A percentile compares a stretch with the other conserved stretches of the same genome.
Conservation (phyloP, 2,113 vertebrate species). For the Onychorhynchus coronatus region DNA sequence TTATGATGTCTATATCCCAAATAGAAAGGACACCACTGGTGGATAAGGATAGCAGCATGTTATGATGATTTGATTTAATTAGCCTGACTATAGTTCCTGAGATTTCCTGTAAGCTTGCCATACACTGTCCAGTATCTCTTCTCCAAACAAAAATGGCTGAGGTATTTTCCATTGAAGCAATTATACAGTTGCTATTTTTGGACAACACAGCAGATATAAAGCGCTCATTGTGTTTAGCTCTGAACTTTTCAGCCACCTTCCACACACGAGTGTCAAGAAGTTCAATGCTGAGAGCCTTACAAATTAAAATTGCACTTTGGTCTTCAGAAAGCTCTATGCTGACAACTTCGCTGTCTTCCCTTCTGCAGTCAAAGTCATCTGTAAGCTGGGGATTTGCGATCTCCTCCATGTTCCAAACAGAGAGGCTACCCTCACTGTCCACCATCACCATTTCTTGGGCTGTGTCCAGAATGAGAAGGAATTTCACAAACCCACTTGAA, state of each 20-base stretch:
- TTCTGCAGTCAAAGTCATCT: conserved; percentile 95
- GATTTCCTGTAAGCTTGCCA: conserved; percentile 97
- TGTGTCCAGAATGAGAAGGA: conserved; percentile 91
- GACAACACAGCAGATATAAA: conserved; percentile 94
- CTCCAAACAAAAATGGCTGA: conserved; percentile 98
- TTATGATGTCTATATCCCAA: conserved; percentile 99
- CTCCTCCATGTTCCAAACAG: conserved; percentile 96
- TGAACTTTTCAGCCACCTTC: conserved; percentile 97
- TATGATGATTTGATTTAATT: conserved; percentile 95
- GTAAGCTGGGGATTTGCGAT: conserved; percentile 89
- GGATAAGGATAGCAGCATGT: conserved; percentile 92
- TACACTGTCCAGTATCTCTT: conserved; percentile 95
- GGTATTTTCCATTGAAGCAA: conserved; percentile 98
- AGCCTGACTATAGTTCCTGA: conserved; percentile 96
- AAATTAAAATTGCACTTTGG: conserved; percentile 94
- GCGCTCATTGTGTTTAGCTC: conserved; percentile 91
- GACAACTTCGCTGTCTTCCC: conserved; percentile 92
- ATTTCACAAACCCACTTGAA: conserved; percentile 96
- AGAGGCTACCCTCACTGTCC: conserved; percentile 94
- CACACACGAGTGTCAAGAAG: conserved; percentile 91
- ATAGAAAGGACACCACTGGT: conserved; percentile 95
- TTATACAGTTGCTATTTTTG: conserved; percentile 94
- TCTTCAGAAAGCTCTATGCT: conserved; percentile 95
- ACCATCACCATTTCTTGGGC: conserved; percentile 97
- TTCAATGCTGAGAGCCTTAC: conserved; percentile 93